phyloP scores from a whole-genome alignment of 1,140 invertebrate species.

The Calliphora vicina region DNA sequence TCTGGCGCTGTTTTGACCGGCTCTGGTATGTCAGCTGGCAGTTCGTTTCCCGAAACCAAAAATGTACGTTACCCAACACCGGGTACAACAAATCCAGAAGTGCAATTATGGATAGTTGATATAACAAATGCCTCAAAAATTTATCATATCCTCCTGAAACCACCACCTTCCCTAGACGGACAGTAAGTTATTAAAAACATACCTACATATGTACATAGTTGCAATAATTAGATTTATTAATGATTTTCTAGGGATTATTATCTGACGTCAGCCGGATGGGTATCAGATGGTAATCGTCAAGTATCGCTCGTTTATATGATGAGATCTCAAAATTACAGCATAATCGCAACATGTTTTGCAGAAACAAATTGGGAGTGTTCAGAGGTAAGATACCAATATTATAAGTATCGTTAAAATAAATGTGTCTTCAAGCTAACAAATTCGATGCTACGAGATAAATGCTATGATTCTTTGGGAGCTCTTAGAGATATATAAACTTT shows the following conservation, averaged over 20 bases:
- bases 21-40: slow-evolving; percentile 56
- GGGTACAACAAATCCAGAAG: slow-evolving; percentile 84
- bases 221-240: background rate
- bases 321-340: slow-evolving; percentile 85
- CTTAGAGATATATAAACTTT: too few relatives aligned
- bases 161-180: slow-evolving; percentile 73
- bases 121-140: slow-evolving; percentile 72
- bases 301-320: slow-evolving; percentile 90
- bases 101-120: slow-evolving; percentile 81
- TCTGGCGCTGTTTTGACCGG: slow-evolving; percentile 66
- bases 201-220: slow-evolving; percentile 29
- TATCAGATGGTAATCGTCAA: slow-evolving; percentile 72
- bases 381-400: slow-evolving; percentile 77
- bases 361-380: slow-evolving; percentile 81
- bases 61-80: slow-evolving; percentile 83
- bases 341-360: slow-evolving; percentile 80
- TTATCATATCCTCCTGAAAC: slow-evolving; percentile 71
- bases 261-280: slow-evolving; percentile 89
- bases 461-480: too few relatives aligned
- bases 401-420: too few relatives aligned
- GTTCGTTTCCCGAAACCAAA: slow-evolving; percentile 75
- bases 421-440: too few relatives aligned
- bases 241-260: slow-evolving; percentile 80
- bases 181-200: slow-evolving; percentile 68
- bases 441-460: too few relatives aligned